These are phyloP conservation scores for Xenopus petersii DNA, from an alignment of 2,797 vertebrate genomes.

Conservation along the genomic window DNA sequence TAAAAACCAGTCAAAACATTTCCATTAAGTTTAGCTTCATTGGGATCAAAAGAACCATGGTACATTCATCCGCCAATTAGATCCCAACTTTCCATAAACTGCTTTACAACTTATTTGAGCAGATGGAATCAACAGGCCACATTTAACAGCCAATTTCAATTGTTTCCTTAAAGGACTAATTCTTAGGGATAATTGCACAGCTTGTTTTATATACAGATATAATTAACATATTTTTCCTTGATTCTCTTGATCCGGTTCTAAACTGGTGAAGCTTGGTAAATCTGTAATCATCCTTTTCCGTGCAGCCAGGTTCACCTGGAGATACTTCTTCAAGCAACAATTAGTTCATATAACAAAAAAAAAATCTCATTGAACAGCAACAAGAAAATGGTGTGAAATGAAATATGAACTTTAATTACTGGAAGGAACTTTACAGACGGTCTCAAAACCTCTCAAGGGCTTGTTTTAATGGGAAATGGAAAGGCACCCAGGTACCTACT, in stretches of 20 bases:
- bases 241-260: not conserved
- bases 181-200: slow-evolving; percentile 31
- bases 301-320: not conserved
- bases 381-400: slow-evolving; percentile 1
- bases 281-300: slow-evolving; percentile 8
- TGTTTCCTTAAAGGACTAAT: slow-evolving; percentile 32
- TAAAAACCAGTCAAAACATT: not conserved
- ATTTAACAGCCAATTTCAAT: slow-evolving; percentile 5
- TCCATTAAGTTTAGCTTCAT: slow-evolving; percentile 10
- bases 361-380: not conserved
- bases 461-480: slow-evolving; percentile 1
- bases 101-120: slow-evolving; percentile 16
- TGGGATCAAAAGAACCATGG: not conserved
- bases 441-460: not conserved
- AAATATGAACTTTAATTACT: slow-evolving; percentile 19
- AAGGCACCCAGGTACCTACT: slow-evolving; percentile 1
- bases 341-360: not conserved
- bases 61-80: not conserved
- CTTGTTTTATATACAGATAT: slow-evolving; percentile 27
- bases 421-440: slow-evolving; percentile 4
- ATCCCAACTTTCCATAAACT: slow-evolving; percentile 5
- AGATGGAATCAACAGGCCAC: slow-evolving; percentile 27
- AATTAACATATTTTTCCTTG: slow-evolving; percentile 15
- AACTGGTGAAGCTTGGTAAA: slow-evolving; percentile 2
- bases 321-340: slow-evolving; percentile 5